These are phyloP conservation scores for Bubo blakistoni DNA, from an alignment of 2,113 vertebrate species.

Conservation along the genomic window DNA sequence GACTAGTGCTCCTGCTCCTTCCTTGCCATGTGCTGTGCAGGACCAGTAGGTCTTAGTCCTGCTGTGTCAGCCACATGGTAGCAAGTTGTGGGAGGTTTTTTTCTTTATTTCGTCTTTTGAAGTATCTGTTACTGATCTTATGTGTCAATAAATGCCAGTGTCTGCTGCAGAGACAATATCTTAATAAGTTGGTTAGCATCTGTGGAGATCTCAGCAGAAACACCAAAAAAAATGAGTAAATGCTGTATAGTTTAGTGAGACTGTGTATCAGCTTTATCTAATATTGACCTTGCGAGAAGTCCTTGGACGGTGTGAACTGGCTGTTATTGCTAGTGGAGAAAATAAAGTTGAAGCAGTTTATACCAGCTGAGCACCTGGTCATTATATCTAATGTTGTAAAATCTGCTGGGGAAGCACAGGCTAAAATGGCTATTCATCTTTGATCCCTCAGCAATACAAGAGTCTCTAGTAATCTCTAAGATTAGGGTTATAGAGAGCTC, in stretches of 20 bases:
- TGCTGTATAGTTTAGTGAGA: neutral
- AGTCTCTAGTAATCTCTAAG: neutral
- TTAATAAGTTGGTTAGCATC: neutral
- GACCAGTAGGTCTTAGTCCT: neutral
- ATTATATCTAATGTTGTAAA: neutral
- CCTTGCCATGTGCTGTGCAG: fast-evolving
- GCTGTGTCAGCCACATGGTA: neutral
- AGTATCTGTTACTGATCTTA: neutral
- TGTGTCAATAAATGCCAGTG: neutral
- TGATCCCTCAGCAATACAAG: neutral
- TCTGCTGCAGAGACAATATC: neutral
- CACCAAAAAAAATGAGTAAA: neutral
- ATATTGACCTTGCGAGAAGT: neutral
- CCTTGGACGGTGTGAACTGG: neutral
- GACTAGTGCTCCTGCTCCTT: fast-evolving
- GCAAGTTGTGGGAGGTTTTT: neutral
- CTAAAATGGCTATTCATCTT: neutral
- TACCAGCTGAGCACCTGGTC: slow-evolving; percentile 12
- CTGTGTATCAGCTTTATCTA: neutral
- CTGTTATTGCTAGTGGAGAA: neutral
- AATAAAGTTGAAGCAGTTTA: slow-evolving; percentile 29
- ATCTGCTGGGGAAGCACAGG: neutral
- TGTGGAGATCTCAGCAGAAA: neutral
- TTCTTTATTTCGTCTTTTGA: neutral
- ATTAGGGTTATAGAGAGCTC: neutral